A percentile compares a stretch with the other conserved stretches of the same genome.
These are phyloP conservation scores for Cheirogaleus medius DNA, from an alignment of 2,113 vertebrate species.

Conservation along the genomic window DNA sequence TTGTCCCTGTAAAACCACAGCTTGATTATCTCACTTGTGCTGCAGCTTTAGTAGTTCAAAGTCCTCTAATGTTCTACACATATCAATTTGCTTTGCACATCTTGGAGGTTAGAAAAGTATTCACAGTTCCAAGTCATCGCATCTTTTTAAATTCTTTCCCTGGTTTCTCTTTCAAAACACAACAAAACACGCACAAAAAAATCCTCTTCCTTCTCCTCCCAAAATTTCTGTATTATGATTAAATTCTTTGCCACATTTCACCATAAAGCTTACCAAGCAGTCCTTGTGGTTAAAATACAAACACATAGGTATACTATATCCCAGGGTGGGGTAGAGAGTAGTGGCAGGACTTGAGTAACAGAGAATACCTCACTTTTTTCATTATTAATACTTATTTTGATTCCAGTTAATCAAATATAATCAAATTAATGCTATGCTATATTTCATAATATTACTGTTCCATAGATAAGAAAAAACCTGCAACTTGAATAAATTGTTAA, in stretches of 20 bases:
- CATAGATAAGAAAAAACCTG: neutral
- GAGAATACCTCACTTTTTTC: neutral
- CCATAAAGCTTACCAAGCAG: neutral
- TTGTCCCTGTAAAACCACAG: neutral
- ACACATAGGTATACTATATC: neutral
- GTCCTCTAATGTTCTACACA: neutral
- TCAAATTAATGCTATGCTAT: neutral
- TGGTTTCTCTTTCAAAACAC: neutral
- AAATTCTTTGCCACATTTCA: neutral
- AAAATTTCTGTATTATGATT: neutral
- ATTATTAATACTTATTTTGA: neutral
- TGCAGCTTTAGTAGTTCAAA: neutral
- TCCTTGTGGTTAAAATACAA: neutral
- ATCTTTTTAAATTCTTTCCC: neutral
- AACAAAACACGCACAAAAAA: neutral
- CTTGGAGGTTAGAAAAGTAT: neutral
- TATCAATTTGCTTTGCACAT: neutral
- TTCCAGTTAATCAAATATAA: neutral
- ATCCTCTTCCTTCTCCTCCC: neutral
- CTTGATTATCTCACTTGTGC: neutral
- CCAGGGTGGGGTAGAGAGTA: fast-evolving
- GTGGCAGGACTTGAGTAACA: neutral
- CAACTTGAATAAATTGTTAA: neutral
- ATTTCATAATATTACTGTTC: neutral
- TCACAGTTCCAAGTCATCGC: neutral